phyloP scores from a whole-genome alignment of 2,888 invertebrate species.

The Orthonychiurus folsomi region DNA sequence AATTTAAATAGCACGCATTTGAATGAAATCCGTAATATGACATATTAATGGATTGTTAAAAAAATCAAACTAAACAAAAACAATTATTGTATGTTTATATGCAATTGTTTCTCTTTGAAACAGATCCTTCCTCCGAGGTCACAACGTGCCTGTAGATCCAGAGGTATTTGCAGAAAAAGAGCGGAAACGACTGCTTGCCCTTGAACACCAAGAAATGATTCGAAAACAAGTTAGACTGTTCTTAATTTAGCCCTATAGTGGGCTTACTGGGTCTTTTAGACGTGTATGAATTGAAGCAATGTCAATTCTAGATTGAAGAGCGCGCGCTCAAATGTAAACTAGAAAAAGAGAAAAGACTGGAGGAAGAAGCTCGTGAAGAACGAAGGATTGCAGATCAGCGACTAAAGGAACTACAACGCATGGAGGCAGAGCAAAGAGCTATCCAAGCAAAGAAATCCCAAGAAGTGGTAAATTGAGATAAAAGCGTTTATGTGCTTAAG shows the following conservation, averaged over 20 bases:
- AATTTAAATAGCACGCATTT: too few relatives aligned
- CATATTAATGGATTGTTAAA: too few relatives aligned
- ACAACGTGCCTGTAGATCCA: constrained; percentile 74
- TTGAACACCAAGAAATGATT: constrained; percentile 78
- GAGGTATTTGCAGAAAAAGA: constrained; percentile 71
- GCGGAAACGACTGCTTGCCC: constrained; percentile 67
- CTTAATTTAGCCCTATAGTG: too few relatives aligned
- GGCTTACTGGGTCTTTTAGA: too few relatives aligned
- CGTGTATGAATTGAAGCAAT: too few relatives aligned
- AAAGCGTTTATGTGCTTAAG: too few relatives aligned
- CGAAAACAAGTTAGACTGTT: constrained; percentile 54
- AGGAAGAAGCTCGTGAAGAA: neutral
- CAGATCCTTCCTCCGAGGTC: constrained; percentile 68
- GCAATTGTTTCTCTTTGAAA: constrained; percentile 41
- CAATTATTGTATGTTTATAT: too few relatives aligned
- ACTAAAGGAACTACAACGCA: constrained; percentile 55
- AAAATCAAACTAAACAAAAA: too few relatives aligned
- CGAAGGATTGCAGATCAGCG: neutral
- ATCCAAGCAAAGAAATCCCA: too few relatives aligned
- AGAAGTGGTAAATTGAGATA: too few relatives aligned
- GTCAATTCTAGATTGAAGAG: neutral
- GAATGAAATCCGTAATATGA: too few relatives aligned
- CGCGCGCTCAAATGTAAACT: neutral
- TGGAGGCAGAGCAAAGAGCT: constrained; percentile 55
- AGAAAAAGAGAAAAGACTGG: neutral